Base-by-base conservation (phyloP, 2,113 vertebrate genomes). In the Coryphaenoides rupestris region DNA sequence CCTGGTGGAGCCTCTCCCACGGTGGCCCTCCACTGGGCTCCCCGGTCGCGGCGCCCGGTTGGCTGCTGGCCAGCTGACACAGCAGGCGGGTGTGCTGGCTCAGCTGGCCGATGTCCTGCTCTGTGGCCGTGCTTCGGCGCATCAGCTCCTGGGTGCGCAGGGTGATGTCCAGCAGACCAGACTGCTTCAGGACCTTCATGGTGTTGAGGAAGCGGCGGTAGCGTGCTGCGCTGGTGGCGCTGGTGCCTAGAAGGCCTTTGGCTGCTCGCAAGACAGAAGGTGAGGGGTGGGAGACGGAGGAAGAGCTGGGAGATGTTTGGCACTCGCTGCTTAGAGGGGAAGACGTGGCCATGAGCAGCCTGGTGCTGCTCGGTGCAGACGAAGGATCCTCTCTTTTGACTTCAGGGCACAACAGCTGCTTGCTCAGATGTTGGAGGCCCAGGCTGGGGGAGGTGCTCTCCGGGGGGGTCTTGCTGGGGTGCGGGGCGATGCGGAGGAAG, bases 131-230 rank as follows among this genome's bases (percentile, higher is more conserved):
- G 66, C 82, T 90, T 73, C 88, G 89, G 3, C 71, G 77, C 67
- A 89, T 72, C 54, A 92, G 76, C 53, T 91, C 89, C 55, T 89
- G 87, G 1, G 89, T 90, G 60, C 68, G 76, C 69, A 90, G 58
- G 0, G 90, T 89, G 47, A 91, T 87, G 75, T 87, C 87, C 68
- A 90, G 57, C 62, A 92, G 75, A 13, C 90, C 88, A 0, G 88
- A 90, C 16, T 87, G 86, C 47, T 68, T 74, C 53, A 91, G 85
- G 70, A 89, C 81, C 59, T 89, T 77, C 46, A 85, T 62, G 0
- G 89, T 90, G 79, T 91, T 90, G 45, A 79, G 78, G 73, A 92
- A 89, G 19, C 87, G 88, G 21, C 66, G 77, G 19, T 86, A 80
- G 56, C 62, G 82, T 2, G 33, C 33, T 12, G 33, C 33, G 33